Evolutionary conservation across 2,797 vertebrate genomes (phyloP), one percentile per base, ranked within the genome.

Genomic region (Falco peregrinus): DNA sequence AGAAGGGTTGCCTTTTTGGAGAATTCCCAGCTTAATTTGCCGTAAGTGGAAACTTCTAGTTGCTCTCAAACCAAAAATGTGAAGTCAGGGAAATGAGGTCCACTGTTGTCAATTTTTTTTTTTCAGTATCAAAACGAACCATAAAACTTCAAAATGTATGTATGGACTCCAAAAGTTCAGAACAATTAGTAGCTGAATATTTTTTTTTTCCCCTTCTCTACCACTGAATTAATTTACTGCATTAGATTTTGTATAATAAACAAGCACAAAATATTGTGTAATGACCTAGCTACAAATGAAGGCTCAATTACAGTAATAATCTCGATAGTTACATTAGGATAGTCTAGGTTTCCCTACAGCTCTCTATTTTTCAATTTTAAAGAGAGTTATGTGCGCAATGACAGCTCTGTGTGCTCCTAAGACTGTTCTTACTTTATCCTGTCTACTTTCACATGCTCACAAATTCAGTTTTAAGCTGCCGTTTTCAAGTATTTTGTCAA

Each of bases 401-500:
- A 93, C 95, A 97, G 89, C 82, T 80, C 91, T 78, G 57, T 54
- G 80, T 67, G 87, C 87, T 96, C 95, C 11, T 74, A 92, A 85
- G 83, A 87, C 87, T 96, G 61, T 87, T 96, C 89, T 96, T 96
- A 92, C 90, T 96, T 96, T 68, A 95, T 93, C 89, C 90, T 95
- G 64, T 89, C 93, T 94, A 75, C 85, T 96, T 96, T 59, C 7
- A 39, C 84, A 60, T 81, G 80, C 92, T 96, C 90, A 89, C 92
- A 92, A 95, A 96, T 84, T 95, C 90, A 93, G 81, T 83, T 96
- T 93, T 89, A 97, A 96, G 95, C 93, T 77, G 86, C 79, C 96
- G 93, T 95, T 97, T 97, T 97, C 93, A 95, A 96, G 96, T 94
- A 87, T 97, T 97, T 97, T 97, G 94, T 97, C 97, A 97, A 96